Percentiles rank a stretch among this genome's conserved stretches.
These are phyloP conservation scores for Magallana angulata DNA, from an alignment of 1,140 invertebrate genomes.

Conservation along the genomic window DNA sequence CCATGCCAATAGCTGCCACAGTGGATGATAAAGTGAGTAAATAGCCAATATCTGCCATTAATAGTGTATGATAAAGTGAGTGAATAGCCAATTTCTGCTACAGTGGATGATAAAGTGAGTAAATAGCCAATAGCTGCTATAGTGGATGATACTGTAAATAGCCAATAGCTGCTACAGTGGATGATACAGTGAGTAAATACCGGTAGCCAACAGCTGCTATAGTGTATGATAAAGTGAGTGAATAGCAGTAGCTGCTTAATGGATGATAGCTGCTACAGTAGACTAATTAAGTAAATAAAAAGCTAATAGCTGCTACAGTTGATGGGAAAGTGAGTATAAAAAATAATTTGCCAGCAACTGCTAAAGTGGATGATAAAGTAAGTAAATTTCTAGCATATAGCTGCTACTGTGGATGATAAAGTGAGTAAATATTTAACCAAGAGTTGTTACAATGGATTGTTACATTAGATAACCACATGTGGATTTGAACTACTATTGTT, in stretches of 20 bases:
- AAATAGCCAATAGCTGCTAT: not conserved
- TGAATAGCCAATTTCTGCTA: conserved; percentile 83
- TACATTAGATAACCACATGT: no score
- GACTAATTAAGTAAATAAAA: conserved; percentile 78
- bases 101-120: conserved; percentile 85
- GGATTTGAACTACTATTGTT: no score
- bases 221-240: conserved; percentile 84
- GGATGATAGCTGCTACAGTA: conserved; percentile 82
- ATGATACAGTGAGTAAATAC: conserved; percentile 81
- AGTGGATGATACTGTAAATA: no score
- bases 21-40: conserved; percentile 84
- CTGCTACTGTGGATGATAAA: conserved; percentile 86
- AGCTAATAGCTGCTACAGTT: conserved; percentile 85
- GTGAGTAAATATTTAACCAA: conserved; percentile 71
- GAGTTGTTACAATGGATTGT: no score
- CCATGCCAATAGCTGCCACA: conserved; percentile 85
- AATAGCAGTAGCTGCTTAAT: not conserved
- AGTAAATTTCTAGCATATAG: conserved; percentile 80
- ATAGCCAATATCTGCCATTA: not conserved
- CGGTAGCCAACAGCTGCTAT: conserved; percentile 84
- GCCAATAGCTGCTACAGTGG: conserved; percentile 86
- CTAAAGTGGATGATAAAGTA: conserved; percentile 84
- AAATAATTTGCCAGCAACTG: conserved; percentile 82
- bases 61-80: no score
- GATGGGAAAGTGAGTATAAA: conserved; percentile 82